Conservation (phyloP, 1,140 invertebrate genomes). For the Portunus trituberculatus region DNA sequence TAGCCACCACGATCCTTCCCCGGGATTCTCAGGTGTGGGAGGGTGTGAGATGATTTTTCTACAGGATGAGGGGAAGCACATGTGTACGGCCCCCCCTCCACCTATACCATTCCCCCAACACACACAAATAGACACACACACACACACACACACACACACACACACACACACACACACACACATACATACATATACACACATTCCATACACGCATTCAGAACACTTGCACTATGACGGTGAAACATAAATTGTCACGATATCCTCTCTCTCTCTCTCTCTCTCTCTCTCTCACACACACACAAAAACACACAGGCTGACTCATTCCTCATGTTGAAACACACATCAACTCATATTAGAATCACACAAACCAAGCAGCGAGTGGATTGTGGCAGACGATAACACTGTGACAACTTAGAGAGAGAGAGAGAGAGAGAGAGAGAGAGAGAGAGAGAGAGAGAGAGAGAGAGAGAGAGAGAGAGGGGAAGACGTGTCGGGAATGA, state of each 20-base stretch:
- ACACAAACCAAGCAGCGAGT: neutral
- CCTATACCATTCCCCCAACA: neutral
- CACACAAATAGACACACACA: slow-evolving; percentile 44
- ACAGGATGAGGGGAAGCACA: too few species aligned
- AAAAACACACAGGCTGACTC: neutral
- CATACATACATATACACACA: slow-evolving; percentile 21
- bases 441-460: slow-evolving; percentile 34
- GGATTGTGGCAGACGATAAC: neutral
- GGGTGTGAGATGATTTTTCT: too few species aligned
- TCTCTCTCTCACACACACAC: slow-evolving; percentile 23
- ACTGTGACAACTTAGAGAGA: neutral
- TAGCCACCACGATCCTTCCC: neutral
- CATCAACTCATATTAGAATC: too few species aligned
- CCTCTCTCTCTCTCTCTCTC: too few species aligned
- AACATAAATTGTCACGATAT: too few species aligned
- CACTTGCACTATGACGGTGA: too few species aligned
- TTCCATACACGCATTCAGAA: neutral
- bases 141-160: slow-evolving; percentile 40
- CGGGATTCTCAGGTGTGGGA: neutral
- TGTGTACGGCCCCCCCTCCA: too few species aligned
- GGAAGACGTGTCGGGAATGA: neutral
- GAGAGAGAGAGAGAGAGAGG: slow-evolving; percentile 7
- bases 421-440: slow-evolving; percentile 28
- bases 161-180: slow-evolving; percentile 43
- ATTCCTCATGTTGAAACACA: neutral